Evolutionary conservation across 64 coral and sea anemone genomes (phyloP).

Genomic region (Anthopleura sola): DNA sequence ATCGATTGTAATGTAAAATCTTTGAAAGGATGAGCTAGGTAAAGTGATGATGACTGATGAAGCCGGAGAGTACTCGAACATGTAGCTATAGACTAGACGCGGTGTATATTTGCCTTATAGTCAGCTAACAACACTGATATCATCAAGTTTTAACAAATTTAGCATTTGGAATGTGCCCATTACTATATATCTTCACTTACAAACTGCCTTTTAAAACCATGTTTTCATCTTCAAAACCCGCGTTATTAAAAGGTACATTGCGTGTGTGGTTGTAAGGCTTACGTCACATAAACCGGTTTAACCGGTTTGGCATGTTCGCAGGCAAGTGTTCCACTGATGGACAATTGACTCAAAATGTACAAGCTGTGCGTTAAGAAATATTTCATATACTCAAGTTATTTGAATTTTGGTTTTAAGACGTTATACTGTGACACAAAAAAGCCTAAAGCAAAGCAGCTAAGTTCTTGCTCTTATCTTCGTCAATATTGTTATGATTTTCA

Average conservation of each 20-base stretch:
- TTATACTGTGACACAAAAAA: too few species aligned
- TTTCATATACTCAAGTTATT: background rate
- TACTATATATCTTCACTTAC: background rate
- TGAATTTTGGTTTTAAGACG: too few species aligned
- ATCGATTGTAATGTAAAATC: too few species aligned
- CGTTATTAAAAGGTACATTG: background rate
- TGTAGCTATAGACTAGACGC: too few species aligned
- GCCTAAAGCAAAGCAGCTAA: too few species aligned
- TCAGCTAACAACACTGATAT: background rate
- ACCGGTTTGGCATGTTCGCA: background rate
- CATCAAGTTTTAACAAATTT: background rate
- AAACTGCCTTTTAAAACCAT: background rate
- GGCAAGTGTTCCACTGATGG: background rate
- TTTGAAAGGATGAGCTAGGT: too few species aligned
- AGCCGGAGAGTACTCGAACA: too few species aligned
- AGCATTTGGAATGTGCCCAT: background rate
- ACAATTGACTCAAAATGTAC: background rate
- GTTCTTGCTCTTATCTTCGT: too few species aligned
- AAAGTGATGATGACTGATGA: too few species aligned
- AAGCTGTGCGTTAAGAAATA: background rate
- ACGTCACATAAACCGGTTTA: background rate
- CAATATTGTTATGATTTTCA: too few species aligned
- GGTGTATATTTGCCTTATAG: too few species aligned
- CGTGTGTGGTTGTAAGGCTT: background rate
- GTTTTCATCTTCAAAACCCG: background rate